phyloP scores from a whole-genome alignment of 2,113 vertebrate species.

The Channa argus region DNA sequence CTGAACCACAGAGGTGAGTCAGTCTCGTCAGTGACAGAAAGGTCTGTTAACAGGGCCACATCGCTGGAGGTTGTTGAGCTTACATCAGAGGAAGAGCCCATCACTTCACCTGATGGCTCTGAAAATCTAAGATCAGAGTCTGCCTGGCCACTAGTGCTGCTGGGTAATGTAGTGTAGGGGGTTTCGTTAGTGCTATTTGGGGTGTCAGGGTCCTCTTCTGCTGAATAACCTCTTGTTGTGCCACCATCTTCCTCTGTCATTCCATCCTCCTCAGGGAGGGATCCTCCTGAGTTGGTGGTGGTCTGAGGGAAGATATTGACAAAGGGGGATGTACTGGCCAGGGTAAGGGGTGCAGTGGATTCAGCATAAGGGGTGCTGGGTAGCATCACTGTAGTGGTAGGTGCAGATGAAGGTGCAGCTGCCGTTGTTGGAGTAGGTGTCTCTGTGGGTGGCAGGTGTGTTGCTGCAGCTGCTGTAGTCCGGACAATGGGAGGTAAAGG shows the following conservation, averaged over 20 bases:
- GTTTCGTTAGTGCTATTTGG: slow-evolving; percentile 17
- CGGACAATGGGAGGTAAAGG: slow-evolving; percentile 52
- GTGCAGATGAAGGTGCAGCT: slow-evolving; percentile 29
- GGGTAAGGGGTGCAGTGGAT: slow-evolving; percentile 29
- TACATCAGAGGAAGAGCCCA: slow-evolving; percentile 44
- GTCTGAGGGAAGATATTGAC: slow-evolving; percentile 35
- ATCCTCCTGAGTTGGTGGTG: slow-evolving; percentile 10
- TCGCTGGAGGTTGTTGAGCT: slow-evolving; percentile 49
- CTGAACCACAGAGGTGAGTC: slow-evolving; percentile 26
- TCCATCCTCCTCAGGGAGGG: slow-evolving; percentile 6
- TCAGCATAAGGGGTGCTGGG: slow-evolving; percentile 50
- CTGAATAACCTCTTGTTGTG: slow-evolving; percentile 26
- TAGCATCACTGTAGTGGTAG: slow-evolving; percentile 27
- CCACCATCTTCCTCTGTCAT: slow-evolving; percentile 9
- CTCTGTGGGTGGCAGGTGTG: slow-evolving; percentile 48
- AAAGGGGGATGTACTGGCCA: slow-evolving; percentile 43
- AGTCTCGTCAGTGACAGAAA: slow-evolving; percentile 27
- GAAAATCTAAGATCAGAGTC: slow-evolving; percentile 33
- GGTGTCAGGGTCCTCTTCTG: slow-evolving; percentile 9
- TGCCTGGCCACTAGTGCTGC: slow-evolving; percentile 37
- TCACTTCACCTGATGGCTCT: slow-evolving; percentile 42
- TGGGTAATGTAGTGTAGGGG: slow-evolving; percentile 44
- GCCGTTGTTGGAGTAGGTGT: slow-evolving; percentile 53
- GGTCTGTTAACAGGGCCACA: slow-evolving; percentile 23
- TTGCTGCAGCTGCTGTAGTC: slow-evolving; percentile 33